phyloP scores from a whole-genome alignment of 2,888 invertebrate species.

The Cataglyphis cursor region DNA sequence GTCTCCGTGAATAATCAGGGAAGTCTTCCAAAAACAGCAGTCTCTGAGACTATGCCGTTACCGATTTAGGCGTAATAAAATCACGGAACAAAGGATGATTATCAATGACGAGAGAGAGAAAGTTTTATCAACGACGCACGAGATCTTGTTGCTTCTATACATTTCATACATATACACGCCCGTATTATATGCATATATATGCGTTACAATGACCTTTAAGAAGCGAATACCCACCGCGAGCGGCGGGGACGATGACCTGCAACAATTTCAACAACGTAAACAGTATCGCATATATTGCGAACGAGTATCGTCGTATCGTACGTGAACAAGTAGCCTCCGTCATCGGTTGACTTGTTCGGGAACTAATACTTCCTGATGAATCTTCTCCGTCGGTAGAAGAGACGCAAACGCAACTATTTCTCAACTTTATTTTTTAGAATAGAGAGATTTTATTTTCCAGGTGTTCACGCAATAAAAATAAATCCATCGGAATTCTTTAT shows the following conservation, averaged over 20 bases:
- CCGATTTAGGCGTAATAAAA: slow-evolving; percentile 53
- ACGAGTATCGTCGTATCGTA: background rate
- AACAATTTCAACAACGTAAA: slow-evolving; percentile 71
- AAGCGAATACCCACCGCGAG: slow-evolving; percentile 49
- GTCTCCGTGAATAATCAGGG: background rate
- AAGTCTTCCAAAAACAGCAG: slow-evolving; percentile 11
- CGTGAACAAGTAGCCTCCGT: slow-evolving; percentile 26
- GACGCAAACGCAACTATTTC: background rate
- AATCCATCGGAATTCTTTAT: background rate
- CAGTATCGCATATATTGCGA: slow-evolving; percentile 42
- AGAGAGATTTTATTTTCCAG: background rate
- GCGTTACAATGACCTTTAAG: slow-evolving; percentile 71
- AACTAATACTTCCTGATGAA: slow-evolving; percentile 10
- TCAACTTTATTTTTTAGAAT: background rate
- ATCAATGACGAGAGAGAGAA: slow-evolving; percentile 60
- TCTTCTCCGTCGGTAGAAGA: slow-evolving; percentile 49
- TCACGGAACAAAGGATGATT: slow-evolving; percentile 70
- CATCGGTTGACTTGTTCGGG: slow-evolving; percentile 42
- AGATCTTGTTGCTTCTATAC: slow-evolving; percentile 50
- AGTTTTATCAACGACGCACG: slow-evolving; percentile 55
- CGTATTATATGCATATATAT: slow-evolving; percentile 7
- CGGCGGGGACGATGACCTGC: slow-evolving; percentile 67
- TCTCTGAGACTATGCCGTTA: slow-evolving; percentile 16
- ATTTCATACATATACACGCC: background rate
- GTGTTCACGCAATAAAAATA: background rate